phyloP scores from a whole-genome alignment of 2,888 invertebrate genomes.

The Willowsia nigromaculata region DNA sequence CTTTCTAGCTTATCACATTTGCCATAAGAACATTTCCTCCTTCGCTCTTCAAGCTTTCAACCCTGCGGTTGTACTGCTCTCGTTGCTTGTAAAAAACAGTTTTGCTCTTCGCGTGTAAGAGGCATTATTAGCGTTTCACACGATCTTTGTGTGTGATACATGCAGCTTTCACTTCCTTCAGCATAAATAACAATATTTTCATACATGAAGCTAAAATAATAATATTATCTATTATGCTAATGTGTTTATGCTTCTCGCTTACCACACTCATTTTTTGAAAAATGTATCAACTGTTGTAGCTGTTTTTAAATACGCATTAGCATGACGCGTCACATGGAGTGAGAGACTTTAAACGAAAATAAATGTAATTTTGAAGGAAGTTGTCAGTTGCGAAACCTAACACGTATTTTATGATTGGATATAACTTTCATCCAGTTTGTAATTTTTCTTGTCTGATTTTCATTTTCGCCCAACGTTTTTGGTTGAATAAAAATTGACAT shows the following conservation, averaged over 20 bases:
- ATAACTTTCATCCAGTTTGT: too few relatives aligned
- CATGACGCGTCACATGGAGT: too few relatives aligned
- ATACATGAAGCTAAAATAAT: neutral
- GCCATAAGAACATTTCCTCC: conserved; percentile 34
- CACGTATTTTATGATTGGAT: neutral
- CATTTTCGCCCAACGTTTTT: neutral
- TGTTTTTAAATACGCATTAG: too few relatives aligned
- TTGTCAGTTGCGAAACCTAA: neutral
- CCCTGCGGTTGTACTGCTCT: conserved; percentile 4
- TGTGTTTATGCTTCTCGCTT: neutral
- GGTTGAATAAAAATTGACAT: neutral
- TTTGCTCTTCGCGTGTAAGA: neutral
- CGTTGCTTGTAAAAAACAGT: neutral
- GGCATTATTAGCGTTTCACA: conserved; percentile 38
- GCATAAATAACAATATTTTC: neutral
- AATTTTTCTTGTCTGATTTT: too few relatives aligned
- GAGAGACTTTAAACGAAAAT: neutral
- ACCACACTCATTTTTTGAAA: neutral
- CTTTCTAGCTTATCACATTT: conserved; percentile 54
- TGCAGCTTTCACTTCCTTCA: neutral
- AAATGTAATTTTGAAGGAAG: neutral
- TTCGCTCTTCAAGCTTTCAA: neutral
- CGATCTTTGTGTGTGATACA: conserved; percentile 10
- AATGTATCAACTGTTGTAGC: neutral
- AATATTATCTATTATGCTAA: conserved; percentile 26